Percentiles rank a stretch among this genome's conserved stretches.
phyloP scores from a whole-genome alignment of 2,113 vertebrate genomes.

The Gallinago undulata region DNA sequence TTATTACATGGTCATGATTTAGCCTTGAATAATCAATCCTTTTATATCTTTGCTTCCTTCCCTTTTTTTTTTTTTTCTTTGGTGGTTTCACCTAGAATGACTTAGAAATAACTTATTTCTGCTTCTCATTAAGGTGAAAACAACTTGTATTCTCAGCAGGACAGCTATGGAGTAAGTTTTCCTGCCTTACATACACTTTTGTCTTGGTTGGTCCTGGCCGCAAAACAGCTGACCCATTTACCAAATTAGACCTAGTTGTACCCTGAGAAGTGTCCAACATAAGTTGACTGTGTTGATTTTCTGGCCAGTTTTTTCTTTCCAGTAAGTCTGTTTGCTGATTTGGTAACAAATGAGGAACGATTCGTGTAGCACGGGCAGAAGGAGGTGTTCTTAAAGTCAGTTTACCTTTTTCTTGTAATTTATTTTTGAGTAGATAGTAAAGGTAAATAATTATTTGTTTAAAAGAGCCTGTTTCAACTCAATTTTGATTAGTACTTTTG shows the following conservation, averaged over 20 bases:
- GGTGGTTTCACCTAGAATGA: background rate
- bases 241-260: background rate
- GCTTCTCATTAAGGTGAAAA: background rate
- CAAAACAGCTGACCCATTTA: slow-evolving; percentile 7
- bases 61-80: background rate
- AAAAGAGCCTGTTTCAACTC: background rate
- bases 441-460: slow-evolving; percentile 31
- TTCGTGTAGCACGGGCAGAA: slow-evolving; percentile 32
- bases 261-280: background rate
- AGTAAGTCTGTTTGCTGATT: slow-evolving; percentile 20
- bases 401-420: background rate
- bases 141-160: background rate
- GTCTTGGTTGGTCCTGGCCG: background rate
- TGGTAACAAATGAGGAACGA: slow-evolving; percentile 46
- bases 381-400: slow-evolving; percentile 38
- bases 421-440: slow-evolving; percentile 18
- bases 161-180: background rate
- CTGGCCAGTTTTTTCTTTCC: slow-evolving; percentile 4
- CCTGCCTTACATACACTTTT: background rate
- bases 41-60: background rate
- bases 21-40: background rate
- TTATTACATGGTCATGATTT: background rate
- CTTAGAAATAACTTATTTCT: background rate
- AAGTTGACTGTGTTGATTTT: background rate
- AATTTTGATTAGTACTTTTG: background rate